A percentile compares a stretch with the other conserved stretches of the same genome.
phyloP scores from a whole-genome alignment of 2,888 invertebrate species.

The Melolontha melolontha region DNA sequence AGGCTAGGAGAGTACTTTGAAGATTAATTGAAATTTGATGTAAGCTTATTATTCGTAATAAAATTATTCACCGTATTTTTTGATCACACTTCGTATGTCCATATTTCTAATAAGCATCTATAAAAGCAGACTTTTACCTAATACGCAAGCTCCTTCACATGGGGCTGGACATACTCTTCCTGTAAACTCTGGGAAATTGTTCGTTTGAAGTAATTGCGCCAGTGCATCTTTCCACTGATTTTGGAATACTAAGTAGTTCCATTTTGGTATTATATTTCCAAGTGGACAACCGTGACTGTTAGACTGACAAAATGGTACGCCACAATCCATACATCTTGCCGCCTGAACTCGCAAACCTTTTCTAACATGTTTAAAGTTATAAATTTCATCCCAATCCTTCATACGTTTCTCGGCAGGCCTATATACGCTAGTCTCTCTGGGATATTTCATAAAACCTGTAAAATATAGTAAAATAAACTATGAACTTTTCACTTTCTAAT shows the following conservation, averaged over 20 bases:
- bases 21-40: no score
- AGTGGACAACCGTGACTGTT: conserved; percentile 94
- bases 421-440: conserved; percentile 88
- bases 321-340: conserved; percentile 98
- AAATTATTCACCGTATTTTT: no score
- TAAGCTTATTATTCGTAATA: no score
- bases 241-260: conserved; percentile 97
- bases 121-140: conserved; percentile 68
- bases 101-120: not conserved
- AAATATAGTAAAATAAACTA: not conserved
- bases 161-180: conserved; percentile 93
- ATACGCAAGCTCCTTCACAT: conserved; percentile 97
- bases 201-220: conserved; percentile 93
- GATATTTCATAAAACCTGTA: conserved; percentile 97
- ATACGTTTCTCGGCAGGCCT: conserved; percentile 86
- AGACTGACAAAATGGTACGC: conserved; percentile 98
- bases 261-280: conserved; percentile 98
- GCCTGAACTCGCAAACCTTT: conserved; percentile 92
- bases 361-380: conserved; percentile 86
- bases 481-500: not conserved
- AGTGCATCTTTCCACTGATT: conserved; percentile 96
- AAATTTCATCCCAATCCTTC: conserved; percentile 98
- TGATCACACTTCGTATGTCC: no score
- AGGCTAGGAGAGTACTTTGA: no score
- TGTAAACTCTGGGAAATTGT: conserved; percentile 90